Percentiles rank a stretch among this genome's conserved stretches.
phyloP scores from a whole-genome alignment of 2,113 vertebrate species.

The Chaetorhynchus papuensis region DNA sequence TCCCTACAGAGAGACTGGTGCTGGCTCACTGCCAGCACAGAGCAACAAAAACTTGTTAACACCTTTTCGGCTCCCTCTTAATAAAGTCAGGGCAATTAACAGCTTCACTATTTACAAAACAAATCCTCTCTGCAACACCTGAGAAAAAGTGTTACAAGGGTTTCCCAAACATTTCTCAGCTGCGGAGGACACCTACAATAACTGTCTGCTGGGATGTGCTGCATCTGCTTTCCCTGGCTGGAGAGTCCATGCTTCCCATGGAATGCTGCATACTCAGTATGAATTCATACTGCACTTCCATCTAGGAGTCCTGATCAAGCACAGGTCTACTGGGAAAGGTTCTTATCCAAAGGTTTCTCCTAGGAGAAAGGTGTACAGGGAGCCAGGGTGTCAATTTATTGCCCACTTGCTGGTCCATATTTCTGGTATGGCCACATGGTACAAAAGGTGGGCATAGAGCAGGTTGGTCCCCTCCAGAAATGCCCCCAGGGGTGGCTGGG shows the following conservation, averaged over 20 bases:
- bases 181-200: background rate
- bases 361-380: background rate
- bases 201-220: background rate
- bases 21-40: background rate
- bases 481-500: background rate
- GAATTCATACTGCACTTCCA: background rate
- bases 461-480: background rate
- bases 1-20: rapidly evolving
- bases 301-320: background rate
- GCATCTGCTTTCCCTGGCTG: background rate
- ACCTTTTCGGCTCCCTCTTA: conserved; percentile 22
- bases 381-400: background rate
- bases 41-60: conserved; percentile 18
- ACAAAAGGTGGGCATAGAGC: background rate
- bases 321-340: background rate
- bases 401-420: background rate
- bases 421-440: rapidly evolving
- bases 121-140: conserved; percentile 46
- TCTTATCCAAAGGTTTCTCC: background rate
- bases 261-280: background rate
- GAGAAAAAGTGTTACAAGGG: conserved; percentile 35
- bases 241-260: rapidly evolving
- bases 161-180: conserved; percentile 30
- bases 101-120: conserved; percentile 54
- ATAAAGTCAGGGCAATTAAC: conserved; percentile 53